Percentiles rank a stretch among this genome's conserved stretches.
Evolutionary conservation across 2,888 invertebrate species (phyloP).

Genomic region (Drosophila ezoana): DNA sequence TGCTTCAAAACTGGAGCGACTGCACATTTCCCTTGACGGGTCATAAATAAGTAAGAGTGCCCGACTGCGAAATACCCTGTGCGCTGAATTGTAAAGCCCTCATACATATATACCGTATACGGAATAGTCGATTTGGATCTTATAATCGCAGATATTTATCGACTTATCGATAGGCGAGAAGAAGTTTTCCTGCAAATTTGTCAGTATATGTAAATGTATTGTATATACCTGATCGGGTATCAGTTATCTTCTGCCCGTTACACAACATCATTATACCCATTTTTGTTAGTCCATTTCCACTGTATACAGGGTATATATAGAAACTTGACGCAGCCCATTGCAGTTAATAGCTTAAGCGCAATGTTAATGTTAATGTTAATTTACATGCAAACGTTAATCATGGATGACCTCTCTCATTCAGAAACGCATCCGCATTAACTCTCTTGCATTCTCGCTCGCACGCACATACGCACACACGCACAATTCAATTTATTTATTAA

Average conservation of each 20-base stretch:
- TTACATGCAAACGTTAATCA: conserved; percentile 7
- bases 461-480: conserved; percentile 7
- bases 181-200: no score
- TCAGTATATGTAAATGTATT: no score
- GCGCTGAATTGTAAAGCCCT: background rate
- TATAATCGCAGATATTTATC: no score
- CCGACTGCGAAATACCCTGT: conserved; percentile 1
- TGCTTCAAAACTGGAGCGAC: conserved; percentile 34
- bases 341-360: conserved; percentile 1
- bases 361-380: conserved; percentile 24
- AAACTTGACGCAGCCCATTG: conserved; percentile 26
- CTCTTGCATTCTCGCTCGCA: conserved; percentile 1
- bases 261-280: background rate
- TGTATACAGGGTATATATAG: conserved; percentile 7
- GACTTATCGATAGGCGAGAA: no score
- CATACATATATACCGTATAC: fast-evolving
- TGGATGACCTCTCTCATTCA: conserved; percentile 11
- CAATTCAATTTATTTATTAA: conserved; percentile 25
- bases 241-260: no score
- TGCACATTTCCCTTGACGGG: conserved; percentile 21
- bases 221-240: no score
- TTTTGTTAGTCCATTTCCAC: no score
- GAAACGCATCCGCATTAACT: conserved; percentile 31
- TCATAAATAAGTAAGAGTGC: conserved; percentile 9
- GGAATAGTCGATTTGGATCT: no score